Conservation (phyloP, 2,113 vertebrate species). For the Zingel zingel region DNA sequence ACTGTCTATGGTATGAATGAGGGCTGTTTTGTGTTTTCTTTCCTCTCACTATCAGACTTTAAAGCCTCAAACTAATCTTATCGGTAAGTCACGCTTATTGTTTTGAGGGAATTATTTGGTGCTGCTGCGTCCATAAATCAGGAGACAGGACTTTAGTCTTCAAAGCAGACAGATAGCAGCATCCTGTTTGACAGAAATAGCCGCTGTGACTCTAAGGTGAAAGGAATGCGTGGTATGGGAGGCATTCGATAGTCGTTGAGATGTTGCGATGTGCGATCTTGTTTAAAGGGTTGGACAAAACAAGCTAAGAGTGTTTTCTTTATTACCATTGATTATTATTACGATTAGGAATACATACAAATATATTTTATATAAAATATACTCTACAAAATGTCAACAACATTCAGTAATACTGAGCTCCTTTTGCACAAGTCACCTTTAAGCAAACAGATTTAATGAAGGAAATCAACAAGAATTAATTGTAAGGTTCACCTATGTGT, state of each 20-base stretch:
- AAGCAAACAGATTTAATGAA: not conserved
- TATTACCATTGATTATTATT: not conserved
- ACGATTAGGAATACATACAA: no score
- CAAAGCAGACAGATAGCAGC: conserved; percentile 2
- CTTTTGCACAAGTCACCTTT: not conserved
- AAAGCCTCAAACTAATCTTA: not conserved
- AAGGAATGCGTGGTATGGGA: conserved; percentile 59
- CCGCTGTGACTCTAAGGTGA: conserved; percentile 34
- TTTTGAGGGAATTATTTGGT: not conserved
- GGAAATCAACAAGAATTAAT: not conserved
- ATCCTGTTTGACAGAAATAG: conserved; percentile 40
- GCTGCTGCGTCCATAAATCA: conserved; percentile 7
- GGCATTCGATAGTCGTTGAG: not conserved
- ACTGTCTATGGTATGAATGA: conserved; percentile 13
- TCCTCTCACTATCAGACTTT: not conserved
- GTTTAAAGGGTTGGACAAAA: no score
- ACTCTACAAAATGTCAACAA: not conserved
- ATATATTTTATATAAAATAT: no score
- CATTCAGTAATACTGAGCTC: not conserved
- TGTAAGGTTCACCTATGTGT: not conserved
- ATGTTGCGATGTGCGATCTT: no score
- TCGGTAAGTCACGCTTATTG: conserved; percentile 1
- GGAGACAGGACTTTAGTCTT: not conserved
- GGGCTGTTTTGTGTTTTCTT: conserved; percentile 12
- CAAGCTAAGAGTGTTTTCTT: not conserved